Evolutionary conservation across 2,113 vertebrate species (phyloP).

Genomic region (Gila orcuttii): DNA sequence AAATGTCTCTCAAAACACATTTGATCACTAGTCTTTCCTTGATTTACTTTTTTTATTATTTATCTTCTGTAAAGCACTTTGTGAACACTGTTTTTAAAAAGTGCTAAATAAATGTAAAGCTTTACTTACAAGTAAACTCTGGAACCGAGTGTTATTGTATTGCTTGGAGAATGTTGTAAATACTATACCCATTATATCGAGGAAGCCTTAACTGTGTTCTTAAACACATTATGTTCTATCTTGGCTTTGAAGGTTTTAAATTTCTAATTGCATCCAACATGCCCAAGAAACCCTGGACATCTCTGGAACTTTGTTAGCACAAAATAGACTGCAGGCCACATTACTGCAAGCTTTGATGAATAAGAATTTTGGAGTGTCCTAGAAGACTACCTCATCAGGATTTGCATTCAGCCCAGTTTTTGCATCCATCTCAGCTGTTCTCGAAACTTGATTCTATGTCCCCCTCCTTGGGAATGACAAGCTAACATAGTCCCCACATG

Average conservation of each 20-base stretch:
- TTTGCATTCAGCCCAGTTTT: not conserved
- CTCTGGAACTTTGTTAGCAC: slow-evolving; percentile 15
- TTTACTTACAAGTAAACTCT: not conserved
- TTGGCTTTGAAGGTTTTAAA: not conserved
- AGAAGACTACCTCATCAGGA: slow-evolving; percentile 2
- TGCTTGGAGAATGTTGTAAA: not conserved
- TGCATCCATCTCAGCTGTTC: slow-evolving; percentile 40
- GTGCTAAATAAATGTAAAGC: too few relatives aligned
- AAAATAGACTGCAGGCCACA: not conserved
- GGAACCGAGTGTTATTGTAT: not conserved
- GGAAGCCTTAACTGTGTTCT: not conserved
- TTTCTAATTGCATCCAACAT: not conserved
- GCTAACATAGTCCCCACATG: not conserved
- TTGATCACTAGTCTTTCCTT: too few relatives aligned
- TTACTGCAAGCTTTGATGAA: not conserved
- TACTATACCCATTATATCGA: not conserved
- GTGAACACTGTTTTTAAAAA: too few relatives aligned
- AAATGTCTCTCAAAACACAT: too few relatives aligned
- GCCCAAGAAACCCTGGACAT: not conserved
- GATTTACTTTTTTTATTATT: too few relatives aligned
- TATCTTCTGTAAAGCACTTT: too few relatives aligned
- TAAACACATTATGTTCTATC: not conserved
- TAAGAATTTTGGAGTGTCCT: not conserved
- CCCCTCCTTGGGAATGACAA: slow-evolving; percentile 30
- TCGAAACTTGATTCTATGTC: slow-evolving; percentile 38